Percentiles rank a stretch among this genome's conserved stretches.
phyloP scores from a whole-genome alignment of 2,113 vertebrate species.

The Notothenia coriiceps region DNA sequence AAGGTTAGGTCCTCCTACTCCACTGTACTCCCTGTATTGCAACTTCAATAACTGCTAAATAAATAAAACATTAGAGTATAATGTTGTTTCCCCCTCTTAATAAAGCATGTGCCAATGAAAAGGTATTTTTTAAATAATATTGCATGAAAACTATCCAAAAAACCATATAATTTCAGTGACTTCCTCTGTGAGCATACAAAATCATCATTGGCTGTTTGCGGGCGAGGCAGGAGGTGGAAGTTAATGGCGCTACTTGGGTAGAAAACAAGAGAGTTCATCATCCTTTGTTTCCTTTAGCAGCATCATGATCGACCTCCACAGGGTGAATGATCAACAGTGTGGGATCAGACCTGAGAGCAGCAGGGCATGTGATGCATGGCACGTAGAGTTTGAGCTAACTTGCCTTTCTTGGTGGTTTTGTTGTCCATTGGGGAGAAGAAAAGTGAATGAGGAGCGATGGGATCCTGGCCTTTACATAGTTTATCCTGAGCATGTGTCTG shows the following conservation, averaged over 20 bases:
- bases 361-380: neutral
- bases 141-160: neutral
- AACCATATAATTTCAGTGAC: neutral
- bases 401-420: neutral
- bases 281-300: slow-evolving; percentile 2
- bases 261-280: neutral
- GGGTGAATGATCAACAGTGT: neutral
- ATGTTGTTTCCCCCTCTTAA: neutral
- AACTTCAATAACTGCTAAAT: neutral
- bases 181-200: neutral
- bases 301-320: slow-evolving; percentile 19
- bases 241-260: neutral
- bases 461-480: neutral
- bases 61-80: slow-evolving; percentile 1
- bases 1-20: neutral
- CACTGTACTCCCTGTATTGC: neutral
- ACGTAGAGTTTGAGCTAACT: neutral
- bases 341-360: slow-evolving; percentile 12
- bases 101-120: slow-evolving; percentile 1
- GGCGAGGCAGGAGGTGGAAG: neutral
- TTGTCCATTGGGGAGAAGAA: neutral
- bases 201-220: neutral
- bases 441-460: neutral
- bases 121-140: no score
- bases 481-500: neutral